Evolutionary conservation across 2,113 vertebrate genomes (phyloP).

Genomic region (Pollachius pollachius): DNA sequence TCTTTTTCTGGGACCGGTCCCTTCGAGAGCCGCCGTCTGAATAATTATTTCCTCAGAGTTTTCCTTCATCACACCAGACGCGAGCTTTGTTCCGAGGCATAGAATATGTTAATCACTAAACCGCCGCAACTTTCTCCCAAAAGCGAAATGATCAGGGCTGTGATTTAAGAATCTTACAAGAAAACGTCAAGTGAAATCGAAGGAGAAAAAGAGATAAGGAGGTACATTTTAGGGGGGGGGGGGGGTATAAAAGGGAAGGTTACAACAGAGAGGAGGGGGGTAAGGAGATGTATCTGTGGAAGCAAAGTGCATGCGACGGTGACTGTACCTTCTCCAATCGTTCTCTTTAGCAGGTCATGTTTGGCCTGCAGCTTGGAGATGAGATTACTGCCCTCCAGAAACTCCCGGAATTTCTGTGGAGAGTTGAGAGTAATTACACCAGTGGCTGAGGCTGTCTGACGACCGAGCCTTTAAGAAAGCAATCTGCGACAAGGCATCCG

Average conservation of each 20-base stretch:
- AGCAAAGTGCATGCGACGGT: neutral
- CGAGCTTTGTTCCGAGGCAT: no score
- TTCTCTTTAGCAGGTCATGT: constrained; percentile 93
- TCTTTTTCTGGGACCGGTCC: no score
- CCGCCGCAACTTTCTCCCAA: no score
- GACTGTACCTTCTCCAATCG: constrained; percentile 86
- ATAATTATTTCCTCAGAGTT: neutral
- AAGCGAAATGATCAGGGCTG: no score
- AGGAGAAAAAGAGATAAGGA: neutral
- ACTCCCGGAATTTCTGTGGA: constrained; percentile 97
- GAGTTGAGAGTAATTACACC: constrained; percentile 62
- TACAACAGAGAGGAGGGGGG: neutral
- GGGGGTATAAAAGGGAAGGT: neutral
- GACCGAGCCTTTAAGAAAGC: constrained; percentile 33
- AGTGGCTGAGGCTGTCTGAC: constrained; percentile 26
- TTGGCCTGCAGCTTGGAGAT: constrained; percentile 99
- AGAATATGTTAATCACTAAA: no score
- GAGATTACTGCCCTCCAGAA: constrained; percentile 96
- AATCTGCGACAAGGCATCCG: constrained; percentile 49
- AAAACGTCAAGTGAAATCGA: neutral
- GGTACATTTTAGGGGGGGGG: neutral
- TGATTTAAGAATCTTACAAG: neutral
- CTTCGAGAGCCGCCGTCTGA: neutral
- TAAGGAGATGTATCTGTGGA: neutral
- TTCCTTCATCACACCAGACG: no score